Base-by-base conservation (phyloP, 2,113 vertebrate genomes). In the Rhadina sibilatrix region DNA sequence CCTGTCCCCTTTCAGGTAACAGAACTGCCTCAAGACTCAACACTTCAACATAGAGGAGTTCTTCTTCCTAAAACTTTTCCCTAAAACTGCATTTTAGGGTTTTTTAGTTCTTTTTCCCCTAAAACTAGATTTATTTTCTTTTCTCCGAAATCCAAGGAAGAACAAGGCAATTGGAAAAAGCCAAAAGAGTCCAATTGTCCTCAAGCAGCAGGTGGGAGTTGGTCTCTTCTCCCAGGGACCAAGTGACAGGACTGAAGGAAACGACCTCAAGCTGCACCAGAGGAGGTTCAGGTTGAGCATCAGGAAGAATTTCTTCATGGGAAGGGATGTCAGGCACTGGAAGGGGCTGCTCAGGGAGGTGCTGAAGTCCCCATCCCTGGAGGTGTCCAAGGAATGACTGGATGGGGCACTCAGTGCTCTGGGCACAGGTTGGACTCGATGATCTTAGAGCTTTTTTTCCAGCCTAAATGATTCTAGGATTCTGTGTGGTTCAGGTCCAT, bases 21-120 rank as follows among this genome's bases (percentile, higher is more conserved):
- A 5, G 6, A 27, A 23, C 19, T 61, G 40, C 65, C 69, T 35
- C 0, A 0, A 52, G 46, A 35, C 31, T 78, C 1, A 0, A 46
- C 33, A 31, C 8, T 28, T 42, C 42, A 20, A 37, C 5, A 60
- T 0, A 14, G 8, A 89, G 21, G 21, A 23, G 31, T 6, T 28
- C 21, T 38, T 54, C 27, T 37, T 31, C 53, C 27, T 76, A 18
- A 33, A 37, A 18, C 57, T 21, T 15, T 33, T 49, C 15, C 30
- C 15, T 60, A 22, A 27, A 60, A 35, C 24, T 42, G 11, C 30
- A 25, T 25, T 79, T 56, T 27, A 50, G 21, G 21, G 0, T 5
- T 71, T 46, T 61, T 40, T 20, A 64, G 19, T 11, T 50, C 2
- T 66, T 86, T 50, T 49, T 38, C 14, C 11, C 35, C 7, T 38